phyloP scores from a whole-genome alignment of 2,113 vertebrate genomes.

The Pteronura brasiliensis region DNA sequence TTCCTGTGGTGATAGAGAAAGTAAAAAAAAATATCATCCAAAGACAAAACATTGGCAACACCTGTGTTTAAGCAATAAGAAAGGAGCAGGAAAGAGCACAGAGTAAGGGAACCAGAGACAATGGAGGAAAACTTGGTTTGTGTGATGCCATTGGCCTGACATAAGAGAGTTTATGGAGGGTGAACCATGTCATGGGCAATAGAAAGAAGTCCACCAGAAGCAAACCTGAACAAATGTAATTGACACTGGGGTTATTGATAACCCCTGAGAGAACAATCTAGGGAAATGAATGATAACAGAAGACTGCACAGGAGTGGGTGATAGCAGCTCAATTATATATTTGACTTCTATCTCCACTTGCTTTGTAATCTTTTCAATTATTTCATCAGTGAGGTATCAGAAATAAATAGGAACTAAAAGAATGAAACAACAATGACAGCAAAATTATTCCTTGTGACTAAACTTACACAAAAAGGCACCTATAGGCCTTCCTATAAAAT shows the following conservation, averaged over 20 bases:
- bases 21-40: not conserved
- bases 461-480: not conserved
- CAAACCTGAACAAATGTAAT: not conserved
- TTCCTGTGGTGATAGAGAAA: not conserved
- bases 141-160: not conserved
- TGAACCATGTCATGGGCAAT: accelerated
- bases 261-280: not conserved
- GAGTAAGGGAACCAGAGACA: not conserved
- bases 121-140: not conserved
- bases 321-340: not conserved
- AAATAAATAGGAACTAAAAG: constrained; percentile 9
- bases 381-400: not conserved
- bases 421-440: not conserved
- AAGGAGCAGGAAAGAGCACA: not conserved
- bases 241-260: not conserved
- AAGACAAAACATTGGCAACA: not conserved
- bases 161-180: not conserved
- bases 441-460: not conserved
- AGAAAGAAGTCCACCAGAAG: not conserved
- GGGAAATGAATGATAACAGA: not conserved
- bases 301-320: not conserved
- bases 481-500: not conserved
- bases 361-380: not conserved
- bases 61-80: not conserved
- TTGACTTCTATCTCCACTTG: not conserved